phyloP scores from a whole-genome alignment of 1,140 invertebrate species.

The Carcinoscorpius rotundicauda region DNA sequence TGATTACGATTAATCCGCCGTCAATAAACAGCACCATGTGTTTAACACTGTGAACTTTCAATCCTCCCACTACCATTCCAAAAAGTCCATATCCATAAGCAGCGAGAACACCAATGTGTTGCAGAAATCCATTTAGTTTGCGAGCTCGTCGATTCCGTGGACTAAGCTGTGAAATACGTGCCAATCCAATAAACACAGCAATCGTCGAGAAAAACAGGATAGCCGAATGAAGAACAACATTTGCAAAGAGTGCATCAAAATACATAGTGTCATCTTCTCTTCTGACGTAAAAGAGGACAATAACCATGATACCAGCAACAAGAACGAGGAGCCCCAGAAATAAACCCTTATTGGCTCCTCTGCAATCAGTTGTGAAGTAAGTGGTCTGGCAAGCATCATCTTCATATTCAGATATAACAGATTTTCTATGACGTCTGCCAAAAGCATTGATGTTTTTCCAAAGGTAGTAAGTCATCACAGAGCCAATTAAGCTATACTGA shows the following conservation, averaged over 20 bases:
- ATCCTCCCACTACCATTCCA: constrained; percentile 37
- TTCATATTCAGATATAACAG: no score
- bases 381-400: no score
- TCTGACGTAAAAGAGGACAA: constrained; percentile 49
- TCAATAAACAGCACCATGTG: constrained; percentile 38
- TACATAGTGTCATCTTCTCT: constrained; percentile 43
- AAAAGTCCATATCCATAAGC: constrained; percentile 38
- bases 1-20: constrained; percentile 40
- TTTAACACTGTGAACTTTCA: constrained; percentile 25
- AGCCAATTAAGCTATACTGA: constrained; percentile 42
- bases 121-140: constrained; percentile 18
- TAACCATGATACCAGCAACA: constrained; percentile 46
- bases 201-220: constrained; percentile 37
- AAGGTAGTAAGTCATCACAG: constrained; percentile 48
- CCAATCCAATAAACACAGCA: constrained; percentile 33
- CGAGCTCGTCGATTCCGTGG: constrained; percentile 1
- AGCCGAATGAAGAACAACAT: constrained; percentile 23
- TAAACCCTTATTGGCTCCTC: constrained; percentile 45
- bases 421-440: no score
- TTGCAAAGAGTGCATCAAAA: constrained; percentile 32
- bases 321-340: constrained; percentile 47
- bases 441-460: constrained; percentile 39
- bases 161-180: constrained; percentile 31
- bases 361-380: constrained; percentile 35
- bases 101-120: constrained; percentile 41